Conservation (phyloP, 2,888 invertebrate genomes). For the Caenorhabditis becei region DNA sequence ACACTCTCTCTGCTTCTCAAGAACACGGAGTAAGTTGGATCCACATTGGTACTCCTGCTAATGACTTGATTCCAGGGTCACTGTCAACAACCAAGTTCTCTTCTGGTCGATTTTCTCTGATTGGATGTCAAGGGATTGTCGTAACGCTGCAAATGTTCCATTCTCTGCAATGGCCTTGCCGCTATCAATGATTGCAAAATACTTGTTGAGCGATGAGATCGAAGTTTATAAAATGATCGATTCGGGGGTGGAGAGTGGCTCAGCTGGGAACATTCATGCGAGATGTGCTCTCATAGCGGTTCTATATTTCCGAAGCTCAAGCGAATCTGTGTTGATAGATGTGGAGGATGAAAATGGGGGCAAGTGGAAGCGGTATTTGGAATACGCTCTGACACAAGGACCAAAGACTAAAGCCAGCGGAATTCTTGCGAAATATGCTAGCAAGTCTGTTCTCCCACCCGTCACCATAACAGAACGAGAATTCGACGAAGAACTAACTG, state of each 20-base stretch:
- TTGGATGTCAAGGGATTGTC: not conserved
- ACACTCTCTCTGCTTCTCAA: slow-evolving; percentile 27
- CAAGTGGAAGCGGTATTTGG: not conserved
- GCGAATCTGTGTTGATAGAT: not conserved
- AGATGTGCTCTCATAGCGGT: slow-evolving; percentile 28
- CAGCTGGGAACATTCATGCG: not conserved
- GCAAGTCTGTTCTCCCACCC: not conserved
- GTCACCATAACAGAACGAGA: not conserved
- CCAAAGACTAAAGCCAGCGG: slow-evolving; percentile 11
- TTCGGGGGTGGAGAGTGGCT: not conserved
- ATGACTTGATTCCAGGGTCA: slow-evolving; percentile 12
- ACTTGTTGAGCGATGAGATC: slow-evolving; percentile 21
- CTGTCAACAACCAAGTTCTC: slow-evolving; percentile 4
- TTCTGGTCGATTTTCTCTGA: slow-evolving; percentile 19
- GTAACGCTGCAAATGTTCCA: not conserved
- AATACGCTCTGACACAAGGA: not conserved
- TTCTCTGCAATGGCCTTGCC: slow-evolving; percentile 33
- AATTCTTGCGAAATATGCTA: not conserved
- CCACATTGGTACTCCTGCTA: not conserved
- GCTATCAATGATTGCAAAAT: slow-evolving; percentile 19
- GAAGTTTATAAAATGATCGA: slow-evolving; percentile 14
- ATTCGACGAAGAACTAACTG: slow-evolving; percentile 20
- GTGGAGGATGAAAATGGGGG: not conserved
- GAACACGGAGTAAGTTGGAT: slow-evolving; percentile 13
- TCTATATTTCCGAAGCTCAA: slow-evolving; percentile 4